Evolutionary conservation across 2,797 vertebrate genomes (phyloP), one percentile per base, ranked within the genome.

Genomic region (Tarsius wallacei): DNA sequence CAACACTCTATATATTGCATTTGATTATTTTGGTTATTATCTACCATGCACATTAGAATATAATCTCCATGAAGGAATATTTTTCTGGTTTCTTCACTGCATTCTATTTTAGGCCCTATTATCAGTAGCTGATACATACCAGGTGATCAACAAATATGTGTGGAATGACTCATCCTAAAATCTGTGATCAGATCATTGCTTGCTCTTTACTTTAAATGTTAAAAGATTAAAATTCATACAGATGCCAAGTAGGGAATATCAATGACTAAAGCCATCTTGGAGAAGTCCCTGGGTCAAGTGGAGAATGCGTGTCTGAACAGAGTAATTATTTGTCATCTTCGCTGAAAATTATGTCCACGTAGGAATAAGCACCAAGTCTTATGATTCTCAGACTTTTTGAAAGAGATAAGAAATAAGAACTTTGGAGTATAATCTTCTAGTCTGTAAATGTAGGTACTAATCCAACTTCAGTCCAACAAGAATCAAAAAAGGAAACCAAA

Each of bases 401-500:
- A 96, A 93, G n/a, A n/a, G 36, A 28, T 15, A 82, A 31, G 4
- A 86, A 86, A 77, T 55, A 74, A 83, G 31, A 19, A 36, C 12
- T 81, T 55, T 36, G 14, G 36, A 21, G 15, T 89, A 93, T 59
- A 87, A 87, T 81, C 47, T 86, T 49, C 76, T 93, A 71, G 19
- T 91, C 19, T 93, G 0, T 61, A 78, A 84, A 93, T 71, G 9
- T 13, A 61, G 76, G 31, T 81, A 49, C 28, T 76, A 70, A 88
- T 87, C 91, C 51, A 91, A 59, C 22, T 82, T 64, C 63, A 90
- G 63, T 91, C 94, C 10, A 49, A 88, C 59, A 91, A 86, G 28
- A 88, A 61, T 42, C 16, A n/a, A 71, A 61, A 87, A 53, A 73
- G 55, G 59, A 96, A 95, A 81, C 13, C 31, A 63, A 93, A 95